Evolutionary conservation across 2,113 vertebrate species (phyloP), one percentile per base, ranked within the genome.

Genomic region (Speoplatyrhinus poulsoni): DNA sequence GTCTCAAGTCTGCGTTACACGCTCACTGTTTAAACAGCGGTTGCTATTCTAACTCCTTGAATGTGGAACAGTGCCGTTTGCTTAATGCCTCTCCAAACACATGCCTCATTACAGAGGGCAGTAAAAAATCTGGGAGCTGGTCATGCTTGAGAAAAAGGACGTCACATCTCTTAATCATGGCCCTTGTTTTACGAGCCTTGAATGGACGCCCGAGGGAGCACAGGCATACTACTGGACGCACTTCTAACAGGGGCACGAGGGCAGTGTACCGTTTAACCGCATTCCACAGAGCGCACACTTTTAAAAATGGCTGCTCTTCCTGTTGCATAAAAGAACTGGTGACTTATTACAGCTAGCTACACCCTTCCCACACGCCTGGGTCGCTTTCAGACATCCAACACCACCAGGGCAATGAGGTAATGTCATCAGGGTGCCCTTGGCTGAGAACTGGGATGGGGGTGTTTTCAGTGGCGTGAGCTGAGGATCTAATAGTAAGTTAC

Each of bases 321-420:
- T 26, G 26, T 57, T 61, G 49, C 41, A 66, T 54, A 12, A 60
- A 75, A 75, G 50, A 68, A 17, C 49, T 53, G 56, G 58, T 49
- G 67, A 77, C 58, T 69, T 72, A 62, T 57, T 70, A 67, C 67
- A 74, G 72, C 7, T 5, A 3, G 53, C 13, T 69, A 62, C 69
- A 61, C 72, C 70, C 49, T 49, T 0, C 46, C 82, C 78, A 71
- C 77, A 83, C 48, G 54, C 60, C 54, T 10, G 41, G 77, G 75
- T 81, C 60, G 82, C 80, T 74, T 74, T 70, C 85, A 75, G 88
- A 80, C 83, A 90, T 69, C 67, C 15, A 75, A 87, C 72, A 69
- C 80, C 64, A 1, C 33, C 16, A 47, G 68, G 62, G 69, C 46
- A 12, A 41, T 16, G 12, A 11, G 49, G 11, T 52, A 12, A 12